Evolutionary conservation across 35 echinoderm and acorn worm genomes (phyloP).

Genomic region (Anneissia japonica): DNA sequence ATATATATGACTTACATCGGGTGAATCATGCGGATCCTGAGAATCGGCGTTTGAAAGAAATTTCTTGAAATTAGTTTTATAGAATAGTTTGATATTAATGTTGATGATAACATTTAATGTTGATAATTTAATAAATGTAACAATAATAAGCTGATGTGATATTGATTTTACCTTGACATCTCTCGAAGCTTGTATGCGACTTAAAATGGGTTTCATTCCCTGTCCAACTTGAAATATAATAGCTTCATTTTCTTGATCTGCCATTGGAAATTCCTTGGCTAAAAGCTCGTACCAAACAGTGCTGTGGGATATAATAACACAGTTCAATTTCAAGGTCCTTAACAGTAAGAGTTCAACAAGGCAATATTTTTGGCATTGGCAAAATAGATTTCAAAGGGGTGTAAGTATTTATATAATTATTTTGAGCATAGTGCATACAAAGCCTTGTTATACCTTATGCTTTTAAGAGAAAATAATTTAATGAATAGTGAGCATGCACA

Average conservation of each 20-base stretch:
- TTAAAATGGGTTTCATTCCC: conserved; percentile 79
- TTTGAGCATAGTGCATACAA: too few relatives aligned
- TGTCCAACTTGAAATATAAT: conserved; percentile 97
- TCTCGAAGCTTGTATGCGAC: conserved; percentile 85
- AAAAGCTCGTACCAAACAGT: conserved; percentile 84
- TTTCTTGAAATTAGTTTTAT: background rate
- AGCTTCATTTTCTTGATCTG: conserved; percentile 64
- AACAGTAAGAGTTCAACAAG: too few relatives aligned
- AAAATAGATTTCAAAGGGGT: too few relatives aligned
- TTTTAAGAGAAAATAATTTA: too few relatives aligned
- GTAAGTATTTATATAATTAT: too few relatives aligned
- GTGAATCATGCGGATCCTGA: background rate
- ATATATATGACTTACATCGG: background rate
- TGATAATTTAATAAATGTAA: background rate
- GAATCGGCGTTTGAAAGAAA: background rate
- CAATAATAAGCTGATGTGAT: background rate
- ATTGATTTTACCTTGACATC: conserved; percentile 81
- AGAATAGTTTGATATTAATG: background rate
- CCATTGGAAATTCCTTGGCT: conserved; percentile 65
- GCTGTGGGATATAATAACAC: conserved; percentile 1
- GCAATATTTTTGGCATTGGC: too few relatives aligned
- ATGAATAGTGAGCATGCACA: too few relatives aligned
- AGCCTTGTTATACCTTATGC: too few relatives aligned
- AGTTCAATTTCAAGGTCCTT: too few relatives aligned
- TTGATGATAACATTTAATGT: background rate